A percentile compares a stretch with the other conserved stretches of the same genome.
phyloP scores from a whole-genome alignment of 37 sponge, comb jelly and placozoan species.

The Bolinopsis microptera region DNA sequence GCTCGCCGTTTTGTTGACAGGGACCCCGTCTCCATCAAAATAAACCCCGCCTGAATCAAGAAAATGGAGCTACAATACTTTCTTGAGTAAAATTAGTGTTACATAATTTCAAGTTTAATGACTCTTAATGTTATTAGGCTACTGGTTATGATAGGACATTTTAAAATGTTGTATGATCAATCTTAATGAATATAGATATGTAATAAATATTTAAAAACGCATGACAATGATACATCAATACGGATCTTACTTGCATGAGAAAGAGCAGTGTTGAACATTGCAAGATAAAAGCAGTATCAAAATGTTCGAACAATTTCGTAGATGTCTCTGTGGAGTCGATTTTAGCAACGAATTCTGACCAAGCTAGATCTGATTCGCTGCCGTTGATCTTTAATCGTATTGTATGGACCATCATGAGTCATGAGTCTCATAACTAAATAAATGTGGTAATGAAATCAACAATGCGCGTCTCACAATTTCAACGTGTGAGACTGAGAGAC shows the following conservation, averaged over 20 bases:
- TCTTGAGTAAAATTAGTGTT: background rate
- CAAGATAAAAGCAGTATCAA: background rate
- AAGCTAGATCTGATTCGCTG: background rate
- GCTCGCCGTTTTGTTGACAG: background rate
- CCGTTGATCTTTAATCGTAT: background rate
- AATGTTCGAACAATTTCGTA: background rate
- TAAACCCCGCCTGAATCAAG: conserved; percentile 5
- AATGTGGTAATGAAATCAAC: background rate
- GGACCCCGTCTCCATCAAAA: conserved; percentile 14
- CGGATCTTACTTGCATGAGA: conserved; percentile 13
- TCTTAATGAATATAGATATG: no score
- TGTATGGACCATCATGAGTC: background rate
- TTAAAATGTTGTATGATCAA: no score
- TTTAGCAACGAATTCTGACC: background rate
- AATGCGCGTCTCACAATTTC: background rate
- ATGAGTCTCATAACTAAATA: background rate
- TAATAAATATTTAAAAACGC: no score
- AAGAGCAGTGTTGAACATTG: background rate
- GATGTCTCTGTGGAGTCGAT: background rate
- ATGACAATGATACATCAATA: no score
- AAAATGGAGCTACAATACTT: background rate
- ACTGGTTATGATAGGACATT: no score
- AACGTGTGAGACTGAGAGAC: background rate
- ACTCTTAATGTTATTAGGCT: no score
- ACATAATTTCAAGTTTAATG: no score